These are phyloP conservation scores for Pitangus sulphuratus DNA, from an alignment of 2,797 vertebrate genomes.

Conservation along the genomic window DNA sequence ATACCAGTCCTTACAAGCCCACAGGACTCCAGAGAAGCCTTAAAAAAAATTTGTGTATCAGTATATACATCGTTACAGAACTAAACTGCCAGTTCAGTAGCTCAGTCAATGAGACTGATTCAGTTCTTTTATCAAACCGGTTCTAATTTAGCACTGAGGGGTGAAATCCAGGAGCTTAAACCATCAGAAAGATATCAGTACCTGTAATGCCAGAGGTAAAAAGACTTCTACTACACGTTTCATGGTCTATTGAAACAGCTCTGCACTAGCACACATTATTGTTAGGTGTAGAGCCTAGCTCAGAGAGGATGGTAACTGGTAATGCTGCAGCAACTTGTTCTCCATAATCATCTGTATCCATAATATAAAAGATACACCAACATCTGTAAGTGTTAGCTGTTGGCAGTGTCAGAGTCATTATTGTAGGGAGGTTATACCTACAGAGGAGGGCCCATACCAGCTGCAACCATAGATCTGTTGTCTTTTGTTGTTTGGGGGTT, in stretches of 20 bases:
- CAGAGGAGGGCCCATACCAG: background rate
- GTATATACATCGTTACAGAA: background rate
- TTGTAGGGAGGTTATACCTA: background rate
- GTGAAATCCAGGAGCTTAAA: background rate
- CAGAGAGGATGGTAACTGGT: background rate
- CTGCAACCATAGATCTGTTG: background rate
- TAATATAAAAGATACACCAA: background rate
- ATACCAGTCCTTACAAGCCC: background rate
- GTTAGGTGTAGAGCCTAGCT: background rate
- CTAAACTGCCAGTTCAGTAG: background rate
- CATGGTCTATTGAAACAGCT: background rate
- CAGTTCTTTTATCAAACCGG: background rate
- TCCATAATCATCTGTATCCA: background rate
- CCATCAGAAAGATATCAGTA: background rate
- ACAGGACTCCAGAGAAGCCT: background rate
- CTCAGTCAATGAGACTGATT: background rate
- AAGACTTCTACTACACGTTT: no score
- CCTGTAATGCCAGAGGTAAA: background rate
- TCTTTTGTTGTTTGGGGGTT: background rate
- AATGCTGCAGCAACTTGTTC: background rate
- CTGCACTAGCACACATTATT: background rate
- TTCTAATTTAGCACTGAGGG: rapidly evolving
- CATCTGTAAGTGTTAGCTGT: background rate
- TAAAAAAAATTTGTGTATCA: background rate
- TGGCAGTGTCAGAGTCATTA: background rate